Evolutionary conservation across 2,888 invertebrate species (phyloP).

Genomic region (Watsonalla cultraria): DNA sequence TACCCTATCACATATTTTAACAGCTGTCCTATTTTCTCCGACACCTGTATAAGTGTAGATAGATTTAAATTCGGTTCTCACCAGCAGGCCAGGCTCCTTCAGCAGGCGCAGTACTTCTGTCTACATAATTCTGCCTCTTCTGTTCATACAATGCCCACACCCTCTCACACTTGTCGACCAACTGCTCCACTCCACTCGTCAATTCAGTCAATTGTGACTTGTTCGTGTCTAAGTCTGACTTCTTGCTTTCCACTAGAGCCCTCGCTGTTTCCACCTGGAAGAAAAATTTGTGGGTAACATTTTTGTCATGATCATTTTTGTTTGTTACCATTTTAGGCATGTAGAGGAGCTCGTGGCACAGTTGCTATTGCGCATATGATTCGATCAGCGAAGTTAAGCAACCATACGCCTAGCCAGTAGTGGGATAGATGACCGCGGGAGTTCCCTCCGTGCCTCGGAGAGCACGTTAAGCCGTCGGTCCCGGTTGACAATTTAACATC

Average conservation of each 20-base stretch:
- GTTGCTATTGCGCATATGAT: no score
- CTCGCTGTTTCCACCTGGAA: slow-evolving; percentile 85
- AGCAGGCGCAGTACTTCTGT: slow-evolving; percentile 55
- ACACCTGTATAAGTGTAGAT: not conserved
- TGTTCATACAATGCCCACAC: slow-evolving; percentile 81
- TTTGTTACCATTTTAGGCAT: no score
- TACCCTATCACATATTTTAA: no score
- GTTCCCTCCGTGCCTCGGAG: no score
- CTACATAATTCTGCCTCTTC: slow-evolving; percentile 64
- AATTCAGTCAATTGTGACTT: slow-evolving; percentile 87
- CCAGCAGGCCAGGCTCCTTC: slow-evolving; percentile 56
- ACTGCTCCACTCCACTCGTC: slow-evolving; percentile 81
- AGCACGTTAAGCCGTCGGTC: no score
- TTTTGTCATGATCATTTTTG: no score
- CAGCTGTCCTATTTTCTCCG: not conserved
- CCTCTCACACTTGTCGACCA: slow-evolving; percentile 80
- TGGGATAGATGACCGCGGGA: no score
- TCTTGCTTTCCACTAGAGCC: slow-evolving; percentile 87
- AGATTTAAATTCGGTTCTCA: slow-evolving; percentile 12
- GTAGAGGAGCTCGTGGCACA: no score
- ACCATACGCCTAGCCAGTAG: no score
- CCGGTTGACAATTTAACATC: no score
- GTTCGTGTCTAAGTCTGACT: slow-evolving; percentile 89
- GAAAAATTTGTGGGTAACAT: not conserved
- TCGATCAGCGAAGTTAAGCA: no score